Evolutionary conservation across 2,113 vertebrate species (phyloP).

Genomic region (Zeus faber): DNA sequence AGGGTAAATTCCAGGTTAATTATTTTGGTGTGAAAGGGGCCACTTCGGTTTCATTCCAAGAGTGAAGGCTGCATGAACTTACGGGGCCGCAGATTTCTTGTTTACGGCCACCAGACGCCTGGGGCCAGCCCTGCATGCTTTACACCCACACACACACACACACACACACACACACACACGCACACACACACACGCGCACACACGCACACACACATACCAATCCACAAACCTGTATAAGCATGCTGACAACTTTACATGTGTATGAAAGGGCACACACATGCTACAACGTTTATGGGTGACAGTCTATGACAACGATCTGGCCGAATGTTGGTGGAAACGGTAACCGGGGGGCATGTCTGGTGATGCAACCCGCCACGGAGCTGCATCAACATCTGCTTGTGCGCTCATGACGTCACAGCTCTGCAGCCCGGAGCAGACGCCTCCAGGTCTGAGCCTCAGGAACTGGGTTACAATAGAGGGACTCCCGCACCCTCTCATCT

Average conservation of each 20-base stretch:
- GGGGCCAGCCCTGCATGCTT: no score
- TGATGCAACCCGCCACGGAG: no score
- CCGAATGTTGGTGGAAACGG: no score
- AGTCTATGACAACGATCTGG: no score
- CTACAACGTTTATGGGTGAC: no score
- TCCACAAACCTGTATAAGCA: not conserved
- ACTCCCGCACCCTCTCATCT: conserved; percentile 21
- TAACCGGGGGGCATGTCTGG: no score
- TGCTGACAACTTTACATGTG: not conserved
- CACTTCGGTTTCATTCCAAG: no score
- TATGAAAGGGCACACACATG: not conserved
- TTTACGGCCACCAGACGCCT: no score
- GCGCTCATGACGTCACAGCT: conserved; percentile 38
- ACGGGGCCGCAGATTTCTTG: no score
- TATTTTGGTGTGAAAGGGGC: no score
- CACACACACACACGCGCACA: not conserved
- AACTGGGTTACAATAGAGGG: conserved; percentile 1
- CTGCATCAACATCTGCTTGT: conserved; percentile 62
- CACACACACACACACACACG: not conserved
- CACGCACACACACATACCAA: not conserved
- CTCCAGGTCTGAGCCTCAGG: not conserved
- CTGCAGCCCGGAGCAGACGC: conserved; percentile 11
- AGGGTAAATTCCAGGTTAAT: no score
- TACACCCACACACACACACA: not conserved
- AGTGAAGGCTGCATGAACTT: no score